Conservation (phyloP, 2,797 vertebrate species). For the Parauchenoglanis punctatus region DNA sequence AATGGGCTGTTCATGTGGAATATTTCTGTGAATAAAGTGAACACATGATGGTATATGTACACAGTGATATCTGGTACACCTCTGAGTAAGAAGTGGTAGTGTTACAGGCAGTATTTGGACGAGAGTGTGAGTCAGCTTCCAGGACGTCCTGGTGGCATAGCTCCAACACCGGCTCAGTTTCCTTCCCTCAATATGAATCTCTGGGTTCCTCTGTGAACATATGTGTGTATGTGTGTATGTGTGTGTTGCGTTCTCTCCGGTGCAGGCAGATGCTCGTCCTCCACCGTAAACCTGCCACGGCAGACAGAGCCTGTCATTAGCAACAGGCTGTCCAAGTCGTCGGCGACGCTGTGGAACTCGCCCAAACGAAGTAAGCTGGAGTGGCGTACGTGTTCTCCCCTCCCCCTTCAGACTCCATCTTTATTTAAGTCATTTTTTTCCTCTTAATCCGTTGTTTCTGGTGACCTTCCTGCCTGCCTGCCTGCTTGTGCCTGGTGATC, state of each 20-base stretch:
- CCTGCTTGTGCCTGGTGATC: constrained; percentile 77
- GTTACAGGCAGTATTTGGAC: neutral
- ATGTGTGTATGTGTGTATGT: constrained; percentile 59
- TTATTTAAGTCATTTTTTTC: neutral
- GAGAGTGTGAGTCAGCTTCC: neutral
- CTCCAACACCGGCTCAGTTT: constrained; percentile 2
- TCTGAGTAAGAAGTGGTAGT: neutral
- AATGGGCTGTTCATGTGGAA: neutral
- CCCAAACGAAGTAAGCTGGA: constrained; percentile 97
- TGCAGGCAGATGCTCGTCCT: constrained; percentile 98
- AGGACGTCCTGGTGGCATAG: constrained; percentile 21
- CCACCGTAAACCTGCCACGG: constrained; percentile 97
- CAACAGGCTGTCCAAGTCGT: constrained; percentile 99
- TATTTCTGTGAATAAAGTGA: neutral
- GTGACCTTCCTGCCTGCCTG: constrained; percentile 78
- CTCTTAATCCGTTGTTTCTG: constrained; percentile 63
- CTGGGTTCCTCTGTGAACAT: constrained; percentile 48
- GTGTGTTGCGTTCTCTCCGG: constrained; percentile 83
- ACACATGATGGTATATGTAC: neutral
- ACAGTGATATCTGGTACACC: neutral
- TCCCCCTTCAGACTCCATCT: constrained; percentile 42
- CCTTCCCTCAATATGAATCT: constrained; percentile 13
- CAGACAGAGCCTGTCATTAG: constrained; percentile 98
- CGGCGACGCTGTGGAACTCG: constrained; percentile 98
- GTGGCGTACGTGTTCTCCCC: constrained; percentile 64